These are phyloP conservation scores for Pantelozetes paolii DNA, from an alignment of 2,888 invertebrate species.

Conservation along the genomic window DNA sequence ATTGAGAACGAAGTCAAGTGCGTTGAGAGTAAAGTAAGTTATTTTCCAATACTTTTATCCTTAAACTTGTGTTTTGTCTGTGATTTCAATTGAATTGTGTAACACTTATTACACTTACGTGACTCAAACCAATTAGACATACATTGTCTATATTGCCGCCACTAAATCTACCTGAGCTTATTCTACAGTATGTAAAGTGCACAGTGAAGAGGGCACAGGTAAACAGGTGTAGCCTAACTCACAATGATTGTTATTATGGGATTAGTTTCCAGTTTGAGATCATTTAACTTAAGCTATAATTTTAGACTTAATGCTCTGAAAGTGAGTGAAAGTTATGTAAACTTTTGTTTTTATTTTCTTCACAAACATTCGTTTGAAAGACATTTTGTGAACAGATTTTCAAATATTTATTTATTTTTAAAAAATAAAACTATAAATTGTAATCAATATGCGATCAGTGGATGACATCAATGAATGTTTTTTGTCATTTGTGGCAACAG, in stretches of 20 bases:
- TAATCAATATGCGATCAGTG: background rate
- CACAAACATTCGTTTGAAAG: background rate
- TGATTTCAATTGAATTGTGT: constrained; percentile 27
- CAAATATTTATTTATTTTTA: background rate
- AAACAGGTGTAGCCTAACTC: constrained; percentile 7
- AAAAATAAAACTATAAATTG: background rate
- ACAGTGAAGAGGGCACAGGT: background rate
- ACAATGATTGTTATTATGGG: constrained; percentile 5
- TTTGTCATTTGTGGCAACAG: constrained; percentile 1
- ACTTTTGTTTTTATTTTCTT: background rate
- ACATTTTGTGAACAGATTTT: background rate
- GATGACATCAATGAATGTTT: constrained; percentile 13
- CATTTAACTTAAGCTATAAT: background rate
- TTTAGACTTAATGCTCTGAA: background rate
- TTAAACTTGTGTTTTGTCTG: background rate
- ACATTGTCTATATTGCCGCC: background rate
- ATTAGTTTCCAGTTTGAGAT: constrained; percentile 10
- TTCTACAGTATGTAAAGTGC: background rate
- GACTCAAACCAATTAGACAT: background rate
- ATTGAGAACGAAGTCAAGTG: constrained; percentile 23
- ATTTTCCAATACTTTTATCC: background rate
- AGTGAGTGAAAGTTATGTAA: background rate
- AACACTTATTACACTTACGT: constrained; percentile 24
- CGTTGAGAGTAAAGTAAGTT: background rate
- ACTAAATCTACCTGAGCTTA: too few species aligned